Evolutionary conservation across 2,113 vertebrate species (phyloP).

Genomic region (Merops nubicus): DNA sequence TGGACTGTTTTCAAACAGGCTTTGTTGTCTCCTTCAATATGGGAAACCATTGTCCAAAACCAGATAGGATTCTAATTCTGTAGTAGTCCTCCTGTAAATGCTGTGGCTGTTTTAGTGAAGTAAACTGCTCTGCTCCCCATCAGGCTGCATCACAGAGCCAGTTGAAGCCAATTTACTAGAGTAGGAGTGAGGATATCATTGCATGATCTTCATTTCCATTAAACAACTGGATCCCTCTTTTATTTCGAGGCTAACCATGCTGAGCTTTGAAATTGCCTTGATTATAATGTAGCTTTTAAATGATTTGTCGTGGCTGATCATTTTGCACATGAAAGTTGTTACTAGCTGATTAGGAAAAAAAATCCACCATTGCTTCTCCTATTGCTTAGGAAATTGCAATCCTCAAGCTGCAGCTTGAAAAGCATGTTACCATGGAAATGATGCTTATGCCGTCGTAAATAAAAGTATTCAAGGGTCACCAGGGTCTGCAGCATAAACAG

Average conservation of each 20-base stretch:
- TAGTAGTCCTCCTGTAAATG: neutral
- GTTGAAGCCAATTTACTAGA: neutral
- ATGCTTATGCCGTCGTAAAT: constrained; percentile 80
- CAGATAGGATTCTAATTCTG: neutral
- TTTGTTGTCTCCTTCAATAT: neutral
- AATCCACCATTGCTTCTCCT: constrained; percentile 61
- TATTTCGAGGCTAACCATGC: constrained; percentile 36
- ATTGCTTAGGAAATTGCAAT: constrained; percentile 72
- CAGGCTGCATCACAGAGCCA: neutral
- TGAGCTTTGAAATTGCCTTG: constrained; percentile 43
- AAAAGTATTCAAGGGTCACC: constrained; percentile 80
- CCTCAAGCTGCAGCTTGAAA: constrained; percentile 70
- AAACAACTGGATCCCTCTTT: constrained; percentile 6
- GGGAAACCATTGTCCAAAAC: neutral
- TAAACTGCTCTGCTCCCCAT: neutral
- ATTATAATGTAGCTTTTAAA: constrained; percentile 35
- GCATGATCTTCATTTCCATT: neutral
- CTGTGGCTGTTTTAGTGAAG: neutral
- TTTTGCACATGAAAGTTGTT: constrained; percentile 27
- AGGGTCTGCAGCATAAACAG: constrained; percentile 73
- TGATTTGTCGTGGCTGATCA: neutral
- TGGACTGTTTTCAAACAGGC: neutral
- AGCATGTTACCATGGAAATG: constrained; percentile 83
- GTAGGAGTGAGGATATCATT: neutral
- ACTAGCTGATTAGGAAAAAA: neutral